A percentile compares a stretch with the other conserved stretches of the same genome.
Evolutionary conservation across 2,888 invertebrate species (phyloP).

Genomic region (Polydrusus cervinus): DNA sequence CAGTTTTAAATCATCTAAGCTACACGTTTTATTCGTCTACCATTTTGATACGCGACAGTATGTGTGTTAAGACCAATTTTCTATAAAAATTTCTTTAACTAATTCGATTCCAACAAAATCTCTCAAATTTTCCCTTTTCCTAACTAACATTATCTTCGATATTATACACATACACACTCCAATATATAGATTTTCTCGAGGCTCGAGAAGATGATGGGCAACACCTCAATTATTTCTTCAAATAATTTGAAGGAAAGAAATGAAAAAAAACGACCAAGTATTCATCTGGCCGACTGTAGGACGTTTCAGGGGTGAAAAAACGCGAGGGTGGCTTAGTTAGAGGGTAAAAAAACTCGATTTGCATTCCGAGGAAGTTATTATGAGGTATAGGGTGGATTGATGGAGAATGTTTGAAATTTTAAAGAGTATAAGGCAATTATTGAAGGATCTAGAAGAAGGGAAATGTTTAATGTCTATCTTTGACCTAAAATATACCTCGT

Average conservation of each 20-base stretch:
- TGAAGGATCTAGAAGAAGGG: too few species aligned
- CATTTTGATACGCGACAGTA: too few species aligned
- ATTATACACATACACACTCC: background rate
- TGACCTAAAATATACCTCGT: too few species aligned
- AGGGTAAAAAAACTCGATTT: constrained; percentile 65
- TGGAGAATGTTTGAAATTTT: constrained; percentile 47
- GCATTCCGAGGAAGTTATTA: constrained; percentile 49
- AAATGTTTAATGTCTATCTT: too few species aligned
- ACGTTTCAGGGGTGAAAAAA: constrained; percentile 69
- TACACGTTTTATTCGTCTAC: too few species aligned
- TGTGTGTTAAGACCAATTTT: too few species aligned
- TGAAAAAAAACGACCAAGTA: background rate
- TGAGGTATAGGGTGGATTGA: constrained; percentile 10
- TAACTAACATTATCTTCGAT: constrained; percentile 8
- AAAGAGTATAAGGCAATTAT: background rate
- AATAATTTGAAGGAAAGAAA: constrained; percentile 5
- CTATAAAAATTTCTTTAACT: too few species aligned
- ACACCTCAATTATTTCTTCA: constrained; percentile 16
- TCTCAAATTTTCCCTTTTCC: background rate
- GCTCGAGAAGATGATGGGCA: background rate
- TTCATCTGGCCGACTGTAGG: constrained; percentile 57
- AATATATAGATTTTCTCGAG: constrained; percentile 25
- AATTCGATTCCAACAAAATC: too few species aligned
- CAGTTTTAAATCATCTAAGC: too few species aligned
- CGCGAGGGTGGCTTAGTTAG: constrained; percentile 56